Evolutionary conservation across 2,888 invertebrate species (phyloP), one percentile per base, ranked within the genome.

Genomic region (Drosophila quinaria): DNA sequence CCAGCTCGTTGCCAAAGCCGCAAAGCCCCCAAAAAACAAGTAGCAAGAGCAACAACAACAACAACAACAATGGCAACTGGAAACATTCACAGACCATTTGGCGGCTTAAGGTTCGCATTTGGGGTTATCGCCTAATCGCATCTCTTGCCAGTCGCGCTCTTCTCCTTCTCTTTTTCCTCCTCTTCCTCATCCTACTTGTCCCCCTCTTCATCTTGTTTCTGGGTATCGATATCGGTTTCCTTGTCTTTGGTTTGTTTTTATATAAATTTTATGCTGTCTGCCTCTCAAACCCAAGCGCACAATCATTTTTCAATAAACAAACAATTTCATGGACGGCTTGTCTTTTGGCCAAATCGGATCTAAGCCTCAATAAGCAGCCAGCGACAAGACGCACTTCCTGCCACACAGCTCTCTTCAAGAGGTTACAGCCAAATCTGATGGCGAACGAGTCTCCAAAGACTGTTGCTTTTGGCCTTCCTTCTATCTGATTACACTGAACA

Each of bases 301-400:
- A 87, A 87, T 89, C 87, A 87, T 87, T 87, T 87, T 87, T 87
- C 87, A 87, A 87, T 87, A 87, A 87, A 89, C 87, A 87, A 87
- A 89, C 87, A 87, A 87, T 87, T 87, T 87, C 89, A 87, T 87
- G 87, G 84, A 74, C 87, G 75, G 84, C 85, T 89, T 86, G 89
- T 81, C 89, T 83, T 76, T 76, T 74, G 81, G 81, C 74, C 79
- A 89, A 87, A 89, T 89, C 89, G 86, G 89, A 87, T 85, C 89
- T 87, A 87, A 87, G 89, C 89, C 87, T 84, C 85, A 89, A 87
- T 87, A 87, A 89, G 87, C 86, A 89, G 75, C 52, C 78, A 85
- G 86, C 87, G 89, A 89, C 87, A 89, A 84, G 87, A 81, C 87
- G 87, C 85, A 87, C 87, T 87, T 87, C 85, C 87, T 78, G 64